These are phyloP conservation scores for Halcyon badia DNA, from an alignment of 2,797 vertebrate species.

Conservation along the genomic window DNA sequence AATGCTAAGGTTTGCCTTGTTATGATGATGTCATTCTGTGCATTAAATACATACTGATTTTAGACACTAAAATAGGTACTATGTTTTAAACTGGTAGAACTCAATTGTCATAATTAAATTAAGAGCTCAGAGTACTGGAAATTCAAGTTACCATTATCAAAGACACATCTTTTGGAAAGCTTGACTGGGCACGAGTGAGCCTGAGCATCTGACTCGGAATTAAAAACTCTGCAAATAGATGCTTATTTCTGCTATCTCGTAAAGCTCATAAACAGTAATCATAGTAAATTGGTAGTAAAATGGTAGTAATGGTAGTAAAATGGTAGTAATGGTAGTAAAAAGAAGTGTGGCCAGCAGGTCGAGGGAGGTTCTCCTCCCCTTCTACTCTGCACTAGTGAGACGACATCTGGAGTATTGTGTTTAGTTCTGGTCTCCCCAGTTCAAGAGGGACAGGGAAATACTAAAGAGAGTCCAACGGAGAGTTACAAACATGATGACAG, in stretches of 20 bases:
- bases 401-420: too few relatives aligned
- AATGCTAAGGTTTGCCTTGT: neutral
- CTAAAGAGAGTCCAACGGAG: too few relatives aligned
- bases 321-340: too few relatives aligned
- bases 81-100: neutral
- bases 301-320: too few relatives aligned
- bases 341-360: too few relatives aligned
- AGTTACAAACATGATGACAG: too few relatives aligned
- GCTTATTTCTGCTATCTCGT: neutral
- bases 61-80: too few relatives aligned
- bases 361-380: too few relatives aligned
- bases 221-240: neutral
- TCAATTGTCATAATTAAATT: neutral
- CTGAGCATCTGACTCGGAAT: neutral
- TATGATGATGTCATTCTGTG: neutral
- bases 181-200: neutral
- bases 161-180: neutral
- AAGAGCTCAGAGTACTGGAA: neutral
- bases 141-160: neutral
- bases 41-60: neutral
- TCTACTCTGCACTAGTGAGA: too few relatives aligned
- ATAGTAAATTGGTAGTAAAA: too few relatives aligned
- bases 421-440: too few relatives aligned
- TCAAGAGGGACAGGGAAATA: too few relatives aligned
- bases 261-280: neutral